These are phyloP conservation scores for Bombus fervidus DNA, from an alignment of 1,140 invertebrate genomes.

Conservation along the genomic window DNA sequence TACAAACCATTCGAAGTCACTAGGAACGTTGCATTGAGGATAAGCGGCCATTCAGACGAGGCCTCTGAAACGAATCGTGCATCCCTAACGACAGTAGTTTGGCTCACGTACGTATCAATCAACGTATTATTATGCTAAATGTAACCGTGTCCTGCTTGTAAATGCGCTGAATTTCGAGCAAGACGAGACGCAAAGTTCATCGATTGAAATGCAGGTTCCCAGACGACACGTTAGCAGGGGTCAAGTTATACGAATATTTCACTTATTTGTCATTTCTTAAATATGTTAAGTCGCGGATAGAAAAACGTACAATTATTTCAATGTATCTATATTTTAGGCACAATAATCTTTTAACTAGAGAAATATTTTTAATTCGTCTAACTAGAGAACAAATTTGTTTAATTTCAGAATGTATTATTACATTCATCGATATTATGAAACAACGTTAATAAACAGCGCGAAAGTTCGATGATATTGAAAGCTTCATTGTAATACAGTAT, in stretches of 20 bases:
- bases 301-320: not conserved
- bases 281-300: not conserved
- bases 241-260: not conserved
- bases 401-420: too few species aligned
- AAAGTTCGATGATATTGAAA: too few species aligned
- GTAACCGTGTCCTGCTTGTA: conserved; percentile 22
- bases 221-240: not conserved
- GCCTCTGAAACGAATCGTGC: conserved; percentile 36
- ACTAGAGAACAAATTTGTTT: not conserved
- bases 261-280: not conserved
- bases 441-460: too few species aligned
- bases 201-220: not conserved
- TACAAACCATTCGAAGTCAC: conserved; percentile 21
- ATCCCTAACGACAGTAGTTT: conserved; percentile 47
- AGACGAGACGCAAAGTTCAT: conserved; percentile 2
- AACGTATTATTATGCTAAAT: conserved; percentile 56
- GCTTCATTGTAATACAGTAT: too few species aligned
- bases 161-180: conserved; percentile 28
- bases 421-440: too few species aligned
- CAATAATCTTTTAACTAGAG: not conserved
- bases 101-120: conserved; percentile 51
- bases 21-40: conserved; percentile 28
- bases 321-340: not conserved
- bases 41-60: conserved; percentile 24
- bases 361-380: not conserved